phyloP scores from a whole-genome alignment of 1,140 invertebrate genomes.

The Pinna nobilis region DNA sequence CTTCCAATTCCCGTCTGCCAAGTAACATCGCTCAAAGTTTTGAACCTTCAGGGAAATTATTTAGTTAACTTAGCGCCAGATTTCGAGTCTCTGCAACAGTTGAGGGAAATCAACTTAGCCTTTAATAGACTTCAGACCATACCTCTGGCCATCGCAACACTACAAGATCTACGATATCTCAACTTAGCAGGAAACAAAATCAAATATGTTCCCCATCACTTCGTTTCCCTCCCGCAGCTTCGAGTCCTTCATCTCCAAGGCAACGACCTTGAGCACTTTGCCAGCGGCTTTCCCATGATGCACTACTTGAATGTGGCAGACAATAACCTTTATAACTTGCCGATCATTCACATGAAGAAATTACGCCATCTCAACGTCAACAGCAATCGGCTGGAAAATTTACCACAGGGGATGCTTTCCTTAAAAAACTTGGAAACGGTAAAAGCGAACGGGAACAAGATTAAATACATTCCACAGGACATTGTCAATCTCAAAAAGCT shows the following conservation, averaged over 20 bases:
- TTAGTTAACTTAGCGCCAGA: constrained; percentile 60
- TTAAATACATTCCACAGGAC: constrained; percentile 62
- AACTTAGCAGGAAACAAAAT: constrained; percentile 64
- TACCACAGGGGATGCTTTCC: constrained; percentile 62
- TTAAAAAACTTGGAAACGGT: constrained; percentile 57
- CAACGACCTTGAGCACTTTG: constrained; percentile 60
- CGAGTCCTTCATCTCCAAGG: constrained; percentile 62
- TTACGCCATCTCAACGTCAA: constrained; percentile 63
- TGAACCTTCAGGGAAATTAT: constrained; percentile 62
- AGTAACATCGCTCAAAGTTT: constrained; percentile 53
- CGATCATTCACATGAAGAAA: constrained; percentile 59
- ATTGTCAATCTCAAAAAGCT: constrained; percentile 64
- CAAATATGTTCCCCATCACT: constrained; percentile 51
- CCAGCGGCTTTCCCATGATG: constrained; percentile 55
- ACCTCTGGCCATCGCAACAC: constrained; percentile 44
- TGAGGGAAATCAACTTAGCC: constrained; percentile 65
- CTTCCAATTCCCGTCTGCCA: constrained; percentile 65
- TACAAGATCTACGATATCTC: constrained; percentile 56
- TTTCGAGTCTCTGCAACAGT: constrained; percentile 60
- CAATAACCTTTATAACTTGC: constrained; percentile 63
- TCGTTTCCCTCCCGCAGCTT: constrained; percentile 54
- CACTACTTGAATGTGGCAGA: constrained; percentile 65
- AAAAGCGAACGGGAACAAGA: constrained; percentile 60
- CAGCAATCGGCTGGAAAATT: constrained; percentile 61
- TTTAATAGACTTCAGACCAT: constrained; percentile 61